Percentiles rank a stretch among this genome's conserved stretches.
phyloP scores from a whole-genome alignment of 2,113 vertebrate genomes.

The Xerus inauris region DNA sequence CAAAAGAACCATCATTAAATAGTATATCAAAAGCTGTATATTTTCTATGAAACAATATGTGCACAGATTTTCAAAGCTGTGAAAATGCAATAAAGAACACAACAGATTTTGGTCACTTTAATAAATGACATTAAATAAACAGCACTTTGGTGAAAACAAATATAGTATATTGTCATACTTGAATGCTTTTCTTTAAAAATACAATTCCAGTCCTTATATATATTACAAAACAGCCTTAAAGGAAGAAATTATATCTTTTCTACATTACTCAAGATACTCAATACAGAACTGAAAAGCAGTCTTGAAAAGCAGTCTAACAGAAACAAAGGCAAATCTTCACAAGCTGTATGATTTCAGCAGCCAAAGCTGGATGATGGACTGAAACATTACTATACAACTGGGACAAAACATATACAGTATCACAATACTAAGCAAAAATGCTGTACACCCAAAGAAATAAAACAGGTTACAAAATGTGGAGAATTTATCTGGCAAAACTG shows the following conservation, averaged over 20 bases:
- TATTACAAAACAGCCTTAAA: constrained; percentile 92
- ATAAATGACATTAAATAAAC: constrained; percentile 99
- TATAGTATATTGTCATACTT: constrained; percentile 90
- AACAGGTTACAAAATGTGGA: constrained; percentile 93
- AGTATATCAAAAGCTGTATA: constrained; percentile 76
- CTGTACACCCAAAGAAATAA: constrained; percentile 95
- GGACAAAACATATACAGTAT: constrained; percentile 93
- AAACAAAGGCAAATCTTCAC: constrained; percentile 91
- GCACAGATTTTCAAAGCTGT: constrained; percentile 78
- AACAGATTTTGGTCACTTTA: constrained; percentile 99
- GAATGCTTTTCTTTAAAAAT: constrained; percentile 92
- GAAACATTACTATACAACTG: constrained; percentile 93
- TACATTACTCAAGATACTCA: constrained; percentile 91
- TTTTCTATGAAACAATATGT: constrained; percentile 77
- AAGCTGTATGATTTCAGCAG: constrained; percentile 94
- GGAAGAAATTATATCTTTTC: constrained; percentile 90
- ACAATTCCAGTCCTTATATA: constrained; percentile 93
- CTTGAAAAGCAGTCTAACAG: no score
- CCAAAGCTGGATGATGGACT: constrained; percentile 94
- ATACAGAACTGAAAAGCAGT: constrained; percentile 91
- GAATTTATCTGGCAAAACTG: constrained; percentile 95
- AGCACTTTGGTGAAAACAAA: constrained; percentile 98
- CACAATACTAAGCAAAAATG: constrained; percentile 98
- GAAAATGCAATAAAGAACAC: constrained; percentile 85
- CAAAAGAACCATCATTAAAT: constrained; percentile 77